Conservation (phyloP, 2,888 invertebrate genomes). For the Aporophyla lueneburgensis region DNA sequence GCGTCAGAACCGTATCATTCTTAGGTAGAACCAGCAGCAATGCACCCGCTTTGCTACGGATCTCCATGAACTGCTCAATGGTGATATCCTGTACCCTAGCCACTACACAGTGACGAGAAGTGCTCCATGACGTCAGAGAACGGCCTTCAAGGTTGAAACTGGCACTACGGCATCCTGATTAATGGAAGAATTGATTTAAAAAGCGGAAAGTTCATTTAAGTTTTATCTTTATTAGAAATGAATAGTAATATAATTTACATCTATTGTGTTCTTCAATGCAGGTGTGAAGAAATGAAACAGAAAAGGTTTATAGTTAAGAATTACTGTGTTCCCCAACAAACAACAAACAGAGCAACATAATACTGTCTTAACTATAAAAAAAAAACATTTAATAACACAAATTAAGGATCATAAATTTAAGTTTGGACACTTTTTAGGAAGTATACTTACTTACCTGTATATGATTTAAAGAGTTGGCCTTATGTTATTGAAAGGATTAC, state of each 20-base stretch:
- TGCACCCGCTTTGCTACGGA: slow-evolving; percentile 95
- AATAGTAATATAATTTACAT: too few species aligned
- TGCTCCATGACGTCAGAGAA: slow-evolving; percentile 95
- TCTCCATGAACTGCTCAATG: slow-evolving; percentile 94
- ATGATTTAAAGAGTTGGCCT: neutral
- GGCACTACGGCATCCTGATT: slow-evolving; percentile 95
- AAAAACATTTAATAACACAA: too few species aligned
- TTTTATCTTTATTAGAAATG: neutral
- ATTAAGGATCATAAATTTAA: too few species aligned
- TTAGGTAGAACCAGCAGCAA: slow-evolving; percentile 96
- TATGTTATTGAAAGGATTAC: neutral
- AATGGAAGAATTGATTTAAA: neutral
- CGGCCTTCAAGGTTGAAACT: slow-evolving; percentile 97
- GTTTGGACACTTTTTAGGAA: too few species aligned
- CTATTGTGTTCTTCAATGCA: too few species aligned
- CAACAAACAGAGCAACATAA: too few species aligned
- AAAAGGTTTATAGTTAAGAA: too few species aligned
- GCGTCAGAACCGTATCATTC: slow-evolving; percentile 92
- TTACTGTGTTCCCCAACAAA: too few species aligned
- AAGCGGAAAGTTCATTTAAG: neutral
- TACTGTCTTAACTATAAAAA: too few species aligned
- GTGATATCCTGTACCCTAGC: slow-evolving; percentile 95
- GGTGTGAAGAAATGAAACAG: too few species aligned
- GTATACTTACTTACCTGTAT: too few species aligned
- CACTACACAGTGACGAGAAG: slow-evolving; percentile 97